A percentile compares a stretch with the other conserved stretches of the same genome.
These are phyloP conservation scores for Paratilapia polleni DNA, from an alignment of 2,113 vertebrate genomes.

Conservation along the genomic window DNA sequence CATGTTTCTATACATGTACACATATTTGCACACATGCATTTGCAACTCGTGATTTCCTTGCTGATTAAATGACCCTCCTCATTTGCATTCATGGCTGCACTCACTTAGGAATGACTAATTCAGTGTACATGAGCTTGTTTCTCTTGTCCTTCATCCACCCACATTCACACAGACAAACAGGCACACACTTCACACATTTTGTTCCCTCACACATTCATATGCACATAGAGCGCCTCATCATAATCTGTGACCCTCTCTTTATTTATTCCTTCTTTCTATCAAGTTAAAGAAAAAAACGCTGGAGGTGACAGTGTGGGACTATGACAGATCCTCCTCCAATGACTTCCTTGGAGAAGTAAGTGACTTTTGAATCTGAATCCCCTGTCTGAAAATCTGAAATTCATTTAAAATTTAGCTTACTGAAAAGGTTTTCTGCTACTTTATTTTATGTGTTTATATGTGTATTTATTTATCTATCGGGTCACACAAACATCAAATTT, in stretches of 20 bases:
- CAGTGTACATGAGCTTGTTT: background rate
- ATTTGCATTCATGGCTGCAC: background rate
- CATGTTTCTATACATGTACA: background rate
- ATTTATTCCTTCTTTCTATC: slow-evolving; percentile 44
- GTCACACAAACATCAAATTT: background rate
- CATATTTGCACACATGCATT: background rate
- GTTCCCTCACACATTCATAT: background rate
- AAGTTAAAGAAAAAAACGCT: slow-evolving; percentile 99
- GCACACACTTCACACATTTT: background rate
- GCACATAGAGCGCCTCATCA: background rate
- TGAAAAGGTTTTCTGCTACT: background rate
- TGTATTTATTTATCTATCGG: background rate
- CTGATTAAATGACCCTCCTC: background rate
- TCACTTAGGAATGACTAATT: slow-evolving; percentile 1
- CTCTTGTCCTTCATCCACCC: background rate
- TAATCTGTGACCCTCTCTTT: slow-evolving; percentile 11
- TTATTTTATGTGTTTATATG: background rate
- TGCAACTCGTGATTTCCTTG: background rate
- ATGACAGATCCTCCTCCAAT: slow-evolving; percentile 97
- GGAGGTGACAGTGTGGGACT: slow-evolving; percentile 99
- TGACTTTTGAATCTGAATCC: slow-evolving; percentile 24
- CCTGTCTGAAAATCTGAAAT: slow-evolving; percentile 9
- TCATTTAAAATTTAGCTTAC: background rate
- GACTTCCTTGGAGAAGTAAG: slow-evolving; percentile 99
- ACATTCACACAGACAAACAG: background rate